phyloP scores from a whole-genome alignment of 1,140 invertebrate species.

The Coelopa frigida region DNA sequence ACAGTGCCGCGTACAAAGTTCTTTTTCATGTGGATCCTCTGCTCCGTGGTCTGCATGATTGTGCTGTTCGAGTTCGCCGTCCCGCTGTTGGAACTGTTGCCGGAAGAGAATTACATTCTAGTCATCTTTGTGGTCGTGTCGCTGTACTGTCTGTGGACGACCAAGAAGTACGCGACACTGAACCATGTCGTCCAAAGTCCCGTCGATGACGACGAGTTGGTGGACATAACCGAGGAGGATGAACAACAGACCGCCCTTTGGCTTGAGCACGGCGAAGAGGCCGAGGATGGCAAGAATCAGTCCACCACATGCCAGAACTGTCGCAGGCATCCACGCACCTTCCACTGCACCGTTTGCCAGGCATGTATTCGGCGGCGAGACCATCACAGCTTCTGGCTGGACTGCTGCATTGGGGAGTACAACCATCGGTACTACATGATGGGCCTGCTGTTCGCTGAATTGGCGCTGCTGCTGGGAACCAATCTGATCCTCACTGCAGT shows the following conservation, averaged over 20 bases:
- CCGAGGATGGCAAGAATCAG: slow-evolving; percentile 19
- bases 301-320: slow-evolving; percentile 36
- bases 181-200: slow-evolving; percentile 30
- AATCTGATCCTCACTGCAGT: slow-evolving; percentile 46
- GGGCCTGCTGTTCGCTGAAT: slow-evolving; percentile 29
- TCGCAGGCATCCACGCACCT: slow-evolving; percentile 25
- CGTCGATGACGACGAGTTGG: slow-evolving; percentile 27
- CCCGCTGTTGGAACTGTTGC: slow-evolving; percentile 44
- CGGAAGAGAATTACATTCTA: slow-evolving; percentile 45
- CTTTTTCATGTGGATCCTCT: slow-evolving; percentile 44
- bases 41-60: slow-evolving; percentile 40
- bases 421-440: slow-evolving; percentile 45
- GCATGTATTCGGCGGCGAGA: slow-evolving; percentile 34
- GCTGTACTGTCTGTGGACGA: slow-evolving; percentile 29
- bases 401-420: slow-evolving; percentile 47
- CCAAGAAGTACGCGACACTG: slow-evolving; percentile 21
- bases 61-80: slow-evolving; percentile 43
- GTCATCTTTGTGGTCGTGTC: slow-evolving; percentile 30
- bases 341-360: slow-evolving; percentile 34
- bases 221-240: slow-evolving; percentile 35
- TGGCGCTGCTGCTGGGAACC: slow-evolving; percentile 39
- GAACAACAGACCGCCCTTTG: slow-evolving; percentile 19
- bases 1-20: slow-evolving; percentile 39
- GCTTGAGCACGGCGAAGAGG: slow-evolving; percentile 23
- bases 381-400: slow-evolving; percentile 45